Percentiles rank a stretch among this genome's conserved stretches.
These are phyloP conservation scores for Spermophilus dauricus DNA, from an alignment of 2,113 vertebrate species.

Conservation along the genomic window DNA sequence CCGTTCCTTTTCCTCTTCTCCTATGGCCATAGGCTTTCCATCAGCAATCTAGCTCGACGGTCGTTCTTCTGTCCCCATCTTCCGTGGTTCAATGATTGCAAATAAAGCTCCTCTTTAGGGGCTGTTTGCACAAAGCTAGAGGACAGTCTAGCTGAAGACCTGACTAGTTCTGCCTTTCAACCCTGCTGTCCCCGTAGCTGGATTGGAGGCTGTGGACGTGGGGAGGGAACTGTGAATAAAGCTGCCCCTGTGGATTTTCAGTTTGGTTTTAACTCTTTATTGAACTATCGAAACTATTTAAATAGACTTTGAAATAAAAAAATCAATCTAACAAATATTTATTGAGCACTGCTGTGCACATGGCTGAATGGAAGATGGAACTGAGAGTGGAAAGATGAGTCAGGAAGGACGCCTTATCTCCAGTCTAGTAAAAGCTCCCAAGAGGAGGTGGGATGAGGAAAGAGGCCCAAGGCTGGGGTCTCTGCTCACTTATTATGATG, in stretches of 20 bases:
- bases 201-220: not conserved
- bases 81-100: not conserved
- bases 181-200: not conserved
- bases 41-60: not conserved
- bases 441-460: not conserved
- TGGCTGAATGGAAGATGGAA: not conserved
- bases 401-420: not conserved
- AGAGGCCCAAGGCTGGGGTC: not conserved
- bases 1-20: not conserved
- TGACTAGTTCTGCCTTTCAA: not conserved
- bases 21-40: not conserved
- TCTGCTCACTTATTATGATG: not conserved
- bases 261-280: conserved; percentile 2
- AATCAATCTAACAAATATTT: not conserved
- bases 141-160: not conserved
- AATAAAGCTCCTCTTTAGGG: not conserved
- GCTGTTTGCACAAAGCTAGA: not conserved
- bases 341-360: not conserved
- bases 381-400: not conserved
- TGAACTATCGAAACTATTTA: not conserved
- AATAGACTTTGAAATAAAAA: conserved; percentile 1
- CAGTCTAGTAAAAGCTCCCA: not conserved
- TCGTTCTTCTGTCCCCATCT: not conserved
- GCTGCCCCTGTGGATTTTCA: not conserved
- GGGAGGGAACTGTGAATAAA: not conserved